Base-by-base conservation (phyloP, 2,888 invertebrate genomes). In the Synergus japonicus region DNA sequence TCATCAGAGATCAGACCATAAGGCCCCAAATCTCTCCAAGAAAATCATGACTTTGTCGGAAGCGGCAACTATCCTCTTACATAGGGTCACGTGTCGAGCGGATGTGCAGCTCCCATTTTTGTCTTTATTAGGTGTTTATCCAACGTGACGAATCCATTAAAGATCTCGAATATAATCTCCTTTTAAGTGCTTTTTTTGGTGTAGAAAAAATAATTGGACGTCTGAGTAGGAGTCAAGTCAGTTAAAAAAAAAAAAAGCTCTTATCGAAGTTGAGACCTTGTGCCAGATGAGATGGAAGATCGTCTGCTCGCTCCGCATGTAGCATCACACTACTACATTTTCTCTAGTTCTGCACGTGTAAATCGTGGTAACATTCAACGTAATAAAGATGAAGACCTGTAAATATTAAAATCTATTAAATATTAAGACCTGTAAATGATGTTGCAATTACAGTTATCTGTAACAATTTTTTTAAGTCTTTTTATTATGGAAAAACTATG, bases 61-160 rank as follows among this genome's bases (percentile, higher is more conserved):
- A 83, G 76, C 80, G 76, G 78, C 77, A 29, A 84, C 83, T 85
- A 84, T 87, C 84, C 79, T 76, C 82, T 87, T 86, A 82, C 86
- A 82, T 76, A 77, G 81, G 79, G 83, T 83, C 83, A 85, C 84
- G 83, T 84, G 87, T 85, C 85, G 76, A 81, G 76, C 78, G 83
- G 83, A 84, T 83, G 85, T 81, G 76, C 76, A 79, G 79, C 81
- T 84, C 18, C 69, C 22, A 63, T 69, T 66, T 46, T 73, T 73
- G 73, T 73, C 73, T 73, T 54, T 69, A 54, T n/a, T 73, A 73
- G 73, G 73, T 73, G 73, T 73, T 73, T 73, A 73, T 73, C 37
- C 73, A 73, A 73, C 73, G 73, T 54, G 73, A 73, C 73, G 73
- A 73, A 73, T 73, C 73, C 73, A 73, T 73, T 54, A 73, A 37